These are phyloP conservation scores for Drosophila guanche DNA, from an alignment of 1,140 invertebrate species.

Conservation along the genomic window DNA sequence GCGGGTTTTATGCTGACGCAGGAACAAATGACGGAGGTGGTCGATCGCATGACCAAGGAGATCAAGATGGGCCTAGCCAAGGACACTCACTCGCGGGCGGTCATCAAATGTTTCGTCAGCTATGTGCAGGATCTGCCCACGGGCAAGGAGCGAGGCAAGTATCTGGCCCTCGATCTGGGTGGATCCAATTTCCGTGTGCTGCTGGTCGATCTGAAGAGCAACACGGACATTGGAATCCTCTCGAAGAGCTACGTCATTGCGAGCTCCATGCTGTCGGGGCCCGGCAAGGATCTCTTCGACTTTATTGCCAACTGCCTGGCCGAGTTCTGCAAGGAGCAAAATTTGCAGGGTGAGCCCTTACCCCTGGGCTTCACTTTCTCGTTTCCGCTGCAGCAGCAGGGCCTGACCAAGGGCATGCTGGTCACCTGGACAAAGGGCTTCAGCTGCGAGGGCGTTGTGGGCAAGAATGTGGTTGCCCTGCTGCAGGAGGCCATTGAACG, in stretches of 20 bases:
- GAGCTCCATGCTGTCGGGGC: constrained; percentile 94
- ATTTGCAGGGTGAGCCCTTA: constrained; percentile 86
- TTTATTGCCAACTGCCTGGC: constrained; percentile 98
- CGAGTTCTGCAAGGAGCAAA: constrained; percentile 92
- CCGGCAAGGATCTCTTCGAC: constrained; percentile 94
- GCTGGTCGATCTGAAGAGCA: constrained; percentile 91
- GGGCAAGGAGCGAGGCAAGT: constrained; percentile 97
- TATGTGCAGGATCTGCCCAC: constrained; percentile 98
- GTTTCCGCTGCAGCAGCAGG: constrained; percentile 96
- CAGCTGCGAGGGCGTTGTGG: constrained; percentile 77
- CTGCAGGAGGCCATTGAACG: constrained; percentile 90
- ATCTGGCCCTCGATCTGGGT: constrained; percentile 98
- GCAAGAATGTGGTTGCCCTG: constrained; percentile 93
- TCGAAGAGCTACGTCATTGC: constrained; percentile 98
- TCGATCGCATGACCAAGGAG: constrained; percentile 89
- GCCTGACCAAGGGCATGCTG: constrained; percentile 93
- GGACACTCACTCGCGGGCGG: constrained; percentile 89
- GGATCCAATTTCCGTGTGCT: constrained; percentile 99
- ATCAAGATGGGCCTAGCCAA: constrained; percentile 92
- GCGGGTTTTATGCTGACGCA: constrained; percentile 82
- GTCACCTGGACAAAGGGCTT: constrained; percentile 92
- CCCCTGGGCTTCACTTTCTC: constrained; percentile 98
- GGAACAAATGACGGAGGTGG: constrained; percentile 90
- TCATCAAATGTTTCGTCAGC: constrained; percentile 90
- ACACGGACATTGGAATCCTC: constrained; percentile 91